These are phyloP conservation scores for Trachelus iudaicus DNA, from an alignment of 2,888 invertebrate genomes.

Conservation along the genomic window DNA sequence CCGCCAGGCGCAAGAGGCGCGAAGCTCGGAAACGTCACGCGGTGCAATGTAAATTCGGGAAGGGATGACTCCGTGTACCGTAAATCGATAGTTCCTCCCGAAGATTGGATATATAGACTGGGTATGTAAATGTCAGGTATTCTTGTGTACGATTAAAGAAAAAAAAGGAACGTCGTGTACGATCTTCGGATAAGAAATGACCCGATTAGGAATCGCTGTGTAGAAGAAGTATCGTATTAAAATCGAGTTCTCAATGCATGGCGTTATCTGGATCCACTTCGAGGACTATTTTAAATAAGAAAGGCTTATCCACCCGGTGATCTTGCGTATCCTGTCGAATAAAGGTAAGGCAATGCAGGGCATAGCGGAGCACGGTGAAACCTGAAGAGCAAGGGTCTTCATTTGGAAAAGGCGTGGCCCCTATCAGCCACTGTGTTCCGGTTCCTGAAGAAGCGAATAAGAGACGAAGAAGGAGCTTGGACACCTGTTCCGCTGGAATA, in stretches of 20 bases:
- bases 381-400: not conserved
- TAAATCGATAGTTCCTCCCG: not conserved
- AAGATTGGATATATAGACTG: not conserved
- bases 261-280: not conserved
- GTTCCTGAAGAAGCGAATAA: not conserved
- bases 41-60: not conserved
- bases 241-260: not conserved
- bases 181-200: not conserved
- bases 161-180: not conserved
- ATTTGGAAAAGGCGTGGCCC: not conserved
- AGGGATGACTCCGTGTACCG: not conserved
- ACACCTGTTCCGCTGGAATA: not conserved
- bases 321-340: not conserved
- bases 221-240: not conserved
- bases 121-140: not conserved
- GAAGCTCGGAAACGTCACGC: not conserved
- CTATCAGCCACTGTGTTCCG: not conserved
- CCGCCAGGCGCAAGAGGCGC: not conserved
- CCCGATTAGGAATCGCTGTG: not conserved
- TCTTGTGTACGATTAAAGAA: not conserved
- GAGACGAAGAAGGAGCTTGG: not conserved
- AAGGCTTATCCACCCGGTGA: not conserved
- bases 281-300: not conserved
- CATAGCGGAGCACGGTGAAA: not conserved
- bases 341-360: not conserved